phyloP scores from a whole-genome alignment of 2,113 vertebrate genomes.

The Sisor rabdophorus region DNA sequence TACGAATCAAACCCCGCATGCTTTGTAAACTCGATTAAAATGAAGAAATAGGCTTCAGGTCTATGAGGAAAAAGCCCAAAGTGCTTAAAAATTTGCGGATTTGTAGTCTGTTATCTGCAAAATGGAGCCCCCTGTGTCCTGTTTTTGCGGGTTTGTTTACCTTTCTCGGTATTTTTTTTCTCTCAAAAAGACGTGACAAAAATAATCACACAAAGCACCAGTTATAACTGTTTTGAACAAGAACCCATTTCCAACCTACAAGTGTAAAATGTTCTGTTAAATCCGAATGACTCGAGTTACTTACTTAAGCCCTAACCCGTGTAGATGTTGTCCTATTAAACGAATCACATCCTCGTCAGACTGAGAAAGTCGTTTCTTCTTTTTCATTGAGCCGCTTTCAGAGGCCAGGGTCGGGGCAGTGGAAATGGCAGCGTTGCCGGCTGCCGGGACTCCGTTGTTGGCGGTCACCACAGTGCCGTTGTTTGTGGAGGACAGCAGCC shows the following conservation, averaged over 20 bases:
- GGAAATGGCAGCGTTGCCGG: constrained; percentile 52
- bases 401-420: constrained; percentile 62
- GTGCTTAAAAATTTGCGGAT: not conserved
- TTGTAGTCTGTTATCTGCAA: constrained; percentile 37
- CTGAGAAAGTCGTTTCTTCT: constrained; percentile 89
- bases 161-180: not conserved
- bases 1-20: not conserved
- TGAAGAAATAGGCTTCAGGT: not conserved
- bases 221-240: not conserved
- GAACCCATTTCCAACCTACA: not conserved
- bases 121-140: constrained; percentile 41
- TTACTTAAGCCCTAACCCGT: constrained; percentile 94
- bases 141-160: constrained; percentile 31
- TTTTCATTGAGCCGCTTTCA: constrained; percentile 73
- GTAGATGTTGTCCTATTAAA: constrained; percentile 92
- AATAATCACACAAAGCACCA: not conserved
- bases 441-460: constrained; percentile 73
- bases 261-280: not conserved
- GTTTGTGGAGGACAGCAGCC: constrained; percentile 73
- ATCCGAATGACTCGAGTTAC: constrained; percentile 52
- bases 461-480: constrained; percentile 71
- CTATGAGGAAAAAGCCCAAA: not conserved
- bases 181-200: not conserved
- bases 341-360: constrained; percentile 92
- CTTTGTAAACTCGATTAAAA: not conserved